phyloP scores from a whole-genome alignment of 2,888 invertebrate genomes.

The Alitta virens region DNA sequence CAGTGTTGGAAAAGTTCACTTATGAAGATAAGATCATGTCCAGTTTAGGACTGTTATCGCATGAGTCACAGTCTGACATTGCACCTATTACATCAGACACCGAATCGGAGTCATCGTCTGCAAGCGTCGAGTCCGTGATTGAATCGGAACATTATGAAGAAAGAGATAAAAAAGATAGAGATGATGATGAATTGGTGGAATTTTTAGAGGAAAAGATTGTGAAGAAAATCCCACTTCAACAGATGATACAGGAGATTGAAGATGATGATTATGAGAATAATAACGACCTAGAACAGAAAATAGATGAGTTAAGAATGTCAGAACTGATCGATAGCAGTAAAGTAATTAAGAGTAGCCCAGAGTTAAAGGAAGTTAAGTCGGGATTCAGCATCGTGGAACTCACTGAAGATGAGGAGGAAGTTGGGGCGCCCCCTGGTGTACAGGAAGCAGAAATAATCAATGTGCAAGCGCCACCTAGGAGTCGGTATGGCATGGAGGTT shows the following conservation, averaged over 20 bases:
- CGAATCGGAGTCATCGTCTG: neutral
- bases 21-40: too few relatives aligned
- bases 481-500: too few relatives aligned
- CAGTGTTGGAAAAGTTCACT: too few relatives aligned
- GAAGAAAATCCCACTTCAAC: neutral
- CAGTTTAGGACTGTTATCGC: too few relatives aligned
- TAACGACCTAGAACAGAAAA: constrained; percentile 17
- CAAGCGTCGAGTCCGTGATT: neutral
- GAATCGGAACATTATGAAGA: neutral
- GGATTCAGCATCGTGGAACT: constrained; percentile 23
- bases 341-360: constrained; percentile 26
- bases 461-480: too few relatives aligned
- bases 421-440: constrained; percentile 49
- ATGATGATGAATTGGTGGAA: neutral
- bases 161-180: neutral
- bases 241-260: constrained; percentile 56
- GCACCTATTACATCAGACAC: too few relatives aligned
- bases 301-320: constrained; percentile 19
- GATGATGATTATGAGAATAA: constrained; percentile 42
- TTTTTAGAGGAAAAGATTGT: neutral
- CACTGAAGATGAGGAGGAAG: constrained; percentile 49
- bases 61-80: too few relatives aligned
- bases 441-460: constrained; percentile 9
- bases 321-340: constrained; percentile 15
- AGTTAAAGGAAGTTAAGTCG: constrained; percentile 63